Evolutionary conservation across 2,888 invertebrate genomes (phyloP).

Genomic region (Sepiola atlantica): DNA sequence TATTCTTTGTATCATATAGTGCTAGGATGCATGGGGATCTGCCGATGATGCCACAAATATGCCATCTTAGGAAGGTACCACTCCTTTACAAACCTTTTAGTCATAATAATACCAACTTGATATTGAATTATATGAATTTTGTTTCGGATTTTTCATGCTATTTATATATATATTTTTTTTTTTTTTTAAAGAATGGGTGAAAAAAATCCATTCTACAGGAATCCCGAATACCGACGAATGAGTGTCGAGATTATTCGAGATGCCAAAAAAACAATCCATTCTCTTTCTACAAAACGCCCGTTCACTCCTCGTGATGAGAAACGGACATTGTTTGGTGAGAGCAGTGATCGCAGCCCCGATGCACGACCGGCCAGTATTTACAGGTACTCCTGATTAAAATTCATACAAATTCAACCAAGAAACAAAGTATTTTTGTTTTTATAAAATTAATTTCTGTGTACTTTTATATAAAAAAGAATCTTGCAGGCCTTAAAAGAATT

Average conservation of each 20-base stretch:
- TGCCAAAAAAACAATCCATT: constrained; percentile 76
- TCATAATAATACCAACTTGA: no score
- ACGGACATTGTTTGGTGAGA: constrained; percentile 82
- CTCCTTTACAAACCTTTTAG: no score
- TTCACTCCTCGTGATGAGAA: constrained; percentile 89
- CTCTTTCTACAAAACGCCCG: constrained; percentile 87
- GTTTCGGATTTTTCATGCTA: no score
- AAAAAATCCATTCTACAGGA: constrained; percentile 68
- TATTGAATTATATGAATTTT: no score
- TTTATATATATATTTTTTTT: not conserved
- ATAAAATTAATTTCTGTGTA: not conserved
- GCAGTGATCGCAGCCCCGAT: constrained; percentile 67
- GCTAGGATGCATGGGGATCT: no score
- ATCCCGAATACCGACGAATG: constrained; percentile 68
- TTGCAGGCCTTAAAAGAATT: no score
- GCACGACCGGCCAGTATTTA: constrained; percentile 74
- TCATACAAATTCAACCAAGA: not conserved
- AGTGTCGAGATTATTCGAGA: constrained; percentile 72
- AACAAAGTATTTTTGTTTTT: not conserved
- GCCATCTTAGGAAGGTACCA: no score
- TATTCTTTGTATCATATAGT: no score
- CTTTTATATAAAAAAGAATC: not conserved
- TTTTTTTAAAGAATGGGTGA: constrained; percentile 23
- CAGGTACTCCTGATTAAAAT: constrained; percentile 61
- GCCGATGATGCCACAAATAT: no score